Percentiles rank a stretch among this genome's conserved stretches.
Evolutionary conservation across 2,797 vertebrate species (phyloP).

Genomic region (Pseudochaenichthys georgianus): DNA sequence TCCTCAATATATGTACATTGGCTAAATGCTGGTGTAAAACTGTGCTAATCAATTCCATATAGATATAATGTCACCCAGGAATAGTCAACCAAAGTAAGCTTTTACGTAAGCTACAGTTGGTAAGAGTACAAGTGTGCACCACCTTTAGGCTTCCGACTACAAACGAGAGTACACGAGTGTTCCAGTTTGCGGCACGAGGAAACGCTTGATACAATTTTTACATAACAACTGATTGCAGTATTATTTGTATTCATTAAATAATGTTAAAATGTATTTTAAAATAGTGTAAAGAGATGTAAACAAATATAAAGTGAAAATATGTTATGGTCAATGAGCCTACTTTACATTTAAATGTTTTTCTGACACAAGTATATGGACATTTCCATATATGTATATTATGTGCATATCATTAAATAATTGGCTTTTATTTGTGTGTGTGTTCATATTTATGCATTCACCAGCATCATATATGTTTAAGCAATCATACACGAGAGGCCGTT

Average conservation of each 20-base stretch:
- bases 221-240: too few relatives aligned
- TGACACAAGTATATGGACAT: too few relatives aligned
- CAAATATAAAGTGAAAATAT: too few relatives aligned
- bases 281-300: too few relatives aligned
- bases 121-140: background rate
- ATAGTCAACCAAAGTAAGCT: rapidly evolving
- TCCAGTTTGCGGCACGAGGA: background rate
- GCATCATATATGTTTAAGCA: background rate
- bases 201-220: background rate
- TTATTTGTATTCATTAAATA: too few relatives aligned
- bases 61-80: rapidly evolving
- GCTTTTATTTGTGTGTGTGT: background rate
- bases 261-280: too few relatives aligned
- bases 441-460: background rate
- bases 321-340: too few relatives aligned
- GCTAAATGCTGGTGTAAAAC: rapidly evolving
- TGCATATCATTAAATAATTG: too few relatives aligned
- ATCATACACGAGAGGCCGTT: too few relatives aligned
- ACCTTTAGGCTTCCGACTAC: background rate
- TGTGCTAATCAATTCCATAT: rapidly evolving
- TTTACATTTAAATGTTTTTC: too few relatives aligned
- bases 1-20: rapidly evolving
- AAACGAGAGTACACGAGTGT: background rate
- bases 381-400: too few relatives aligned
- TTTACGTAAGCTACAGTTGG: background rate